Evolutionary conservation across 2,113 vertebrate genomes (phyloP), one percentile per base, ranked within the genome.

Genomic region (Morone saxatilis): DNA sequence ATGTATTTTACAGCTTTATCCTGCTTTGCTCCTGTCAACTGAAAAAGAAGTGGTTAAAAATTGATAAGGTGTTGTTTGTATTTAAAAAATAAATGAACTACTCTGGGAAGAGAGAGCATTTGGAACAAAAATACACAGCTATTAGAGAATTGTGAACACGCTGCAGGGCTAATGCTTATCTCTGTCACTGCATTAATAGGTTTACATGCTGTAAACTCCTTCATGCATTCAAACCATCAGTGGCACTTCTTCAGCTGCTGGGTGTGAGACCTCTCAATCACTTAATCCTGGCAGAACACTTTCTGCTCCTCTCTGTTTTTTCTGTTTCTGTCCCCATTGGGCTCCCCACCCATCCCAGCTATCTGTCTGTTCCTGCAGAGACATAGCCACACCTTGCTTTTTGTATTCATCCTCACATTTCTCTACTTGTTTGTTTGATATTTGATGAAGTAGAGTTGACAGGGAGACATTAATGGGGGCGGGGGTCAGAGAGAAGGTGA

Each of bases 301-400:
- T 31, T 40, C 8, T 84, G 57, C 48, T 25, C 13, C 43, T 17
- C 1, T 65, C 1, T 14, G 50, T 9, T 19, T 36, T 14, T 41
- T 20, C 22, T 71, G 2, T 63, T 22, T 61, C 31, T 38, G 36
- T 53, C 17, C 19, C 17, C 13, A 5, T 14, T 2, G 36, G 20
- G 50, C 63, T 81, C 75, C 77, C n/a, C 86, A 72, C 92, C 89
- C 87, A 70, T 48, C 65, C 7, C 79, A 80, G 77, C 65, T 86
- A 81, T 83, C 85, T 83, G 86, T 85, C 79, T 71, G 65, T 20
- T 88, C 81, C 86, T 91, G 90, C 87, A 74, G 17, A 86, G 57
- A 70, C 40, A 19, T 2, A 5, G 80, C 81, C 92, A 86, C 92
- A 72, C 93, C 94, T 80, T 10, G 10, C 2, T 76, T 76, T 73